Base-by-base conservation (phyloP, 2,113 vertebrate species). In the Benthochromis sp. region DNA sequence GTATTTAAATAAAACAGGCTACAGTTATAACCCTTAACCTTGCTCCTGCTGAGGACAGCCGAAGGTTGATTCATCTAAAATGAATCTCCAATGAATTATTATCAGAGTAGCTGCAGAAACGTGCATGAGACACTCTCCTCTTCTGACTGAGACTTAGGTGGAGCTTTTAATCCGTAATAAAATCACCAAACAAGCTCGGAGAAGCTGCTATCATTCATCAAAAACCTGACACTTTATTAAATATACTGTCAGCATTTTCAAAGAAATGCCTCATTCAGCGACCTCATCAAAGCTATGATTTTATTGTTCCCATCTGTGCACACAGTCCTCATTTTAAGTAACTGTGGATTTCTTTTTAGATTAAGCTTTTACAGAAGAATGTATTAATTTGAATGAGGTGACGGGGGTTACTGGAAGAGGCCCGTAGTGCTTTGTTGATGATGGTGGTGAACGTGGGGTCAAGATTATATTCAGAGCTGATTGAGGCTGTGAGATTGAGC, bases 261-360 rank as follows among this genome's bases (percentile, higher is more conserved):
- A 43, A 34, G 79, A 90, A 78, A 83, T 57, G 38, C 82, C 38
- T 89, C 86, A 24, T 84, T 45, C 71, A 16, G 61, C 47, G 87
- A 93, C 90, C 90, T 83, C 87, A 87, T 92, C 84, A 78, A 80
- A 91, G 89, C 91, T 87, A 83, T 59, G 47, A 63, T 83, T 84
- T 54, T 52, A 55, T 63, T 29, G 24, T 92, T 88, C 86, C 81
- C 80, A 54, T 66, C 84, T 86, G 86, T 78, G 53, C 9, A 1
- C 69, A 6, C 81, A 27, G 81, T 38, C 63, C 83, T 85, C 81
- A 16, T 88, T 89, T 90, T 50, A 90, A 86, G 34, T 85, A 90
- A 84, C 31, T 19, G 9, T 16, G 29, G 57, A 45, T 87, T 45
- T 63, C 78, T 54, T 90, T 91, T 90, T 59, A 79, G 47, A 87